These are phyloP conservation scores for Tautogolabrus adspersus DNA, from an alignment of 2,113 vertebrate species.

Conservation along the genomic window DNA sequence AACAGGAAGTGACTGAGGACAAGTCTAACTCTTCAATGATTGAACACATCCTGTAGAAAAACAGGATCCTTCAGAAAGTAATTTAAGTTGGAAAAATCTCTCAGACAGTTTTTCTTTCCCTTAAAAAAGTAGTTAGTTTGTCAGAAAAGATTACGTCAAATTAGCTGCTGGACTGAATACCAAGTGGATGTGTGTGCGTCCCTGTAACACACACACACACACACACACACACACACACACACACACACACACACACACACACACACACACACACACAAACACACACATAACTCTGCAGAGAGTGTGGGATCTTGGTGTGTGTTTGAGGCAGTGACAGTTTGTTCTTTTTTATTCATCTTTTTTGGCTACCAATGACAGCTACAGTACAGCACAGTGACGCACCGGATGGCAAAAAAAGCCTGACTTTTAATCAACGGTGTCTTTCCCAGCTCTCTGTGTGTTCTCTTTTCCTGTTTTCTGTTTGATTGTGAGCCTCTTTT, in stretches of 20 bases:
- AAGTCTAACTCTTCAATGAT: background rate
- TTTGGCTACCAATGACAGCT: conserved; percentile 23
- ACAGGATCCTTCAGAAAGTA: background rate
- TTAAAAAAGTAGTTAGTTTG: background rate
- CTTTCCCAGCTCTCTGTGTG: conserved; percentile 19
- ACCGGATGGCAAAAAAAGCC: background rate
- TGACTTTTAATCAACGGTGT: conserved; percentile 17
- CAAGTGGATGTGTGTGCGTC: background rate
- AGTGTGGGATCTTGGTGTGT: background rate
- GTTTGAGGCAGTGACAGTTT: conserved; percentile 20
- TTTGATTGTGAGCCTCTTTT: conserved; percentile 41
- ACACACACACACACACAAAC: background rate
- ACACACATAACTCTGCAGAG: background rate
- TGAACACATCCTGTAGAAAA: background rate
- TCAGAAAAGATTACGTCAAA: background rate
- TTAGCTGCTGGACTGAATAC: conserved; percentile 17
- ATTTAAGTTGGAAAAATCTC: background rate
- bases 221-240: background rate
- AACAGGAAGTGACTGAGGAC: background rate
- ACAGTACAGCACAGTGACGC: background rate
- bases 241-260: background rate
- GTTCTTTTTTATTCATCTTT: conserved; percentile 43
- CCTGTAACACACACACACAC: no score
- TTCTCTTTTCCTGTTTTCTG: conserved; percentile 15
- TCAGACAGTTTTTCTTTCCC: background rate